Conservation (phyloP, 2,888 invertebrate species). For the Ophion slaviceki region DNA sequence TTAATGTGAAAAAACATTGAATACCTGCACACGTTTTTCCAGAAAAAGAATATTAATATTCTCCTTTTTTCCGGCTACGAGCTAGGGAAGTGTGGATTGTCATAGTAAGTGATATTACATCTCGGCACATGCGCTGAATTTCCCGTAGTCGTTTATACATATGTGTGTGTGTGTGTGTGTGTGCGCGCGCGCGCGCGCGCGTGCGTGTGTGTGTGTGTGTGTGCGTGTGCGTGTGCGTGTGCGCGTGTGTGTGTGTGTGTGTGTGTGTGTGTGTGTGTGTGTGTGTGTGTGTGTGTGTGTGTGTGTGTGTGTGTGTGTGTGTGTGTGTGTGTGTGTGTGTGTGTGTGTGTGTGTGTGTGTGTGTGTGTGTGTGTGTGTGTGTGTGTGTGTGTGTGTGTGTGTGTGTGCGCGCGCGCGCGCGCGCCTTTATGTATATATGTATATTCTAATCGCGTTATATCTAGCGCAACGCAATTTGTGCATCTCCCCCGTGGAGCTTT, state of each 20-base stretch:
- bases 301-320: not conserved
- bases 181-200: too few relatives aligned
- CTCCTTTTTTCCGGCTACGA: too few relatives aligned
- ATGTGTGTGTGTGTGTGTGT: not conserved
- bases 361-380: not conserved
- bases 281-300: not conserved
- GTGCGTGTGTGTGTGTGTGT: not conserved
- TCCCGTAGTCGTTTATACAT: constrained; percentile 24
- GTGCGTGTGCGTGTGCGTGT: not conserved
- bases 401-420: not conserved
- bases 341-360: not conserved
- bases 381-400: not conserved
- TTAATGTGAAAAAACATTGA: too few relatives aligned
- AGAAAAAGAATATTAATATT: too few relatives aligned
- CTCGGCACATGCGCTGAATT: constrained; percentile 12
- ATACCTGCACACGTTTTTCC: too few relatives aligned
- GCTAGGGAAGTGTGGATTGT: constrained; percentile 3
- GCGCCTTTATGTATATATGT: too few relatives aligned
- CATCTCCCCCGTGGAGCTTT: constrained; percentile 12
- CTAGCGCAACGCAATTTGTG: constrained; percentile 28
- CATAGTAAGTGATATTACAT: not conserved
- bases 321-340: not conserved
- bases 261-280: not conserved
- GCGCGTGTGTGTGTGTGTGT: not conserved
- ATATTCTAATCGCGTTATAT: not conserved